Evolutionary conservation across 2,797 vertebrate species (phyloP).

Genomic region (Notoglanidium macrostoma): DNA sequence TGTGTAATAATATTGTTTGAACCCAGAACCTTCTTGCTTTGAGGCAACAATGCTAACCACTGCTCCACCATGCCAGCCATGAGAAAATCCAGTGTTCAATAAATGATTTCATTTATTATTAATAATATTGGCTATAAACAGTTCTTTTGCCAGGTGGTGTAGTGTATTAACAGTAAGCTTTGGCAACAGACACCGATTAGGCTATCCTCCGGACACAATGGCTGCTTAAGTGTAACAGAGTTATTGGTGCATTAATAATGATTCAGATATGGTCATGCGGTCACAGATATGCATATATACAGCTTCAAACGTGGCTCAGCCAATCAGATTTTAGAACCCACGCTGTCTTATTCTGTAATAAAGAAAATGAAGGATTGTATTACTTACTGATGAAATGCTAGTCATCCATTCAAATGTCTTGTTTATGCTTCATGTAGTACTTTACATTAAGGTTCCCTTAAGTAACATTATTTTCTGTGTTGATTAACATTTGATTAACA

Average conservation of each 20-base stretch:
- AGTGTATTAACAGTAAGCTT: neutral
- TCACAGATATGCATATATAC: neutral
- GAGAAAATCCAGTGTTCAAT: neutral
- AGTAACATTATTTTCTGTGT: neutral
- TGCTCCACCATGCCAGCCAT: too few species aligned
- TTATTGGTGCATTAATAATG: neutral
- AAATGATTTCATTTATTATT: neutral
- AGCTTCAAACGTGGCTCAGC: neutral
- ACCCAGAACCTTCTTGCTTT: too few species aligned
- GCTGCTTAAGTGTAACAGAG: neutral
- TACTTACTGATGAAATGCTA: neutral
- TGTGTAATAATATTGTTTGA: conserved; percentile 5
- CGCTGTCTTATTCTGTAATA: neutral
- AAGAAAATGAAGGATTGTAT: neutral
- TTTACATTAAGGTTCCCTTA: neutral
- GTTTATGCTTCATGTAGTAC: neutral
- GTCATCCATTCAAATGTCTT: neutral
- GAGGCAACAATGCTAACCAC: too few species aligned
- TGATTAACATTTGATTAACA: neutral
- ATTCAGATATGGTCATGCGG: neutral
- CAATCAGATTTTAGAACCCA: neutral
- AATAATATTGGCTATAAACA: neutral
- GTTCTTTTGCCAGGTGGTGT: neutral
- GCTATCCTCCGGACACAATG: neutral
- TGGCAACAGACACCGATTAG: neutral